Evolutionary conservation across 2,888 invertebrate genomes (phyloP).

Genomic region (Conchocele bisecta): DNA sequence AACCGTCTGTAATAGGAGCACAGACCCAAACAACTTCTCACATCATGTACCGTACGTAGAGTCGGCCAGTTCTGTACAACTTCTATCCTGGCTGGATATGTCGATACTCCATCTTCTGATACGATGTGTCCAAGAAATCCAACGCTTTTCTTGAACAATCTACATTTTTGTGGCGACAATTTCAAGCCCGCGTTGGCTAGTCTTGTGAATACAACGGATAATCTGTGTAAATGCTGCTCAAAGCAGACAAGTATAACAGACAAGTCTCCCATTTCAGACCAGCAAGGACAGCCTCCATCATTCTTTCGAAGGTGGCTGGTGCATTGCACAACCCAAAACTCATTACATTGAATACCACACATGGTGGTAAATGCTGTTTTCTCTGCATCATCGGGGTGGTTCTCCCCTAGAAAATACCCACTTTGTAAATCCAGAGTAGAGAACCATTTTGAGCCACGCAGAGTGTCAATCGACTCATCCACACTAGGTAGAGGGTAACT

Average conservation of each 20-base stretch:
- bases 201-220: background rate
- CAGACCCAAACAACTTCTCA: background rate
- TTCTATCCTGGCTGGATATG: background rate
- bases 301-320: conserved; percentile 3
- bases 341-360: conserved; percentile 8
- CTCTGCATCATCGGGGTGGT: background rate
- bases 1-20: conserved; percentile 5
- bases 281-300: conserved; percentile 2
- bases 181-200: background rate
- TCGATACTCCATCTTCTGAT: background rate
- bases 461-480: conserved; percentile 27
- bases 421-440: conserved; percentile 25
- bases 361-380: conserved; percentile 9
- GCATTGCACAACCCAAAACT: conserved; percentile 10
- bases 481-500: conserved; percentile 28
- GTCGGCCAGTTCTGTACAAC: background rate
- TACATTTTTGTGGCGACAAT: background rate
- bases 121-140: conserved; percentile 1
- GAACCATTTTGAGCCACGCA: conserved; percentile 22
- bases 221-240: background rate
- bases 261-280: conserved; percentile 16
- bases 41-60: background rate
- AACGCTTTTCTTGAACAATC: background rate
- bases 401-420: conserved; percentile 1
- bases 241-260: conserved; percentile 14